Conservation (phyloP, 1,140 invertebrate genomes). For the Adoxophyes honmai region DNA sequence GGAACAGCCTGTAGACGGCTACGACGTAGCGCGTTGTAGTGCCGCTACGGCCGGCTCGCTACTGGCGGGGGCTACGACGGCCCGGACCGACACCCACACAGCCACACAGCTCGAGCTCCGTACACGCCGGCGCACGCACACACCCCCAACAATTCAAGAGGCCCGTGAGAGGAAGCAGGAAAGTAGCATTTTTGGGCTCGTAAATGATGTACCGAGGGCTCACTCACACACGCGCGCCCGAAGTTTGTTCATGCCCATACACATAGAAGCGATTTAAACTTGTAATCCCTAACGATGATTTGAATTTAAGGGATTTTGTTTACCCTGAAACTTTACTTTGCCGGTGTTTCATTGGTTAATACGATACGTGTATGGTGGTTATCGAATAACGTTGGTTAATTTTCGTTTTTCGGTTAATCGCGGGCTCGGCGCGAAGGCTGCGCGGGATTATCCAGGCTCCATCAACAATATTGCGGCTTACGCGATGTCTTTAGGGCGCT, state of each 20-base stretch:
- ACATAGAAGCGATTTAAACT: conserved; percentile 69
- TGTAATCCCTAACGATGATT: conserved; percentile 75
- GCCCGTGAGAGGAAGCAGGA: conserved; percentile 54
- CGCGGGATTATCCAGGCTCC: conserved; percentile 11
- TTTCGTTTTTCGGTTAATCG: not conserved
- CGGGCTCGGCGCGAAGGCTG: no score
- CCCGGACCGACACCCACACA: conserved; percentile 62
- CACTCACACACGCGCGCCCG: conserved; percentile 44
- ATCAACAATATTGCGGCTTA: conserved; percentile 15
- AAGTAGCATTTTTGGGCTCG: conserved; percentile 66
- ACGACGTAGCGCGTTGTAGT: conserved; percentile 63
- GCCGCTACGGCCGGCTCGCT: conserved; percentile 52
- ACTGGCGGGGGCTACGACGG: conserved; percentile 65
- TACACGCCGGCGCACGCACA: conserved; percentile 43
- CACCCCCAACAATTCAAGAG: conserved; percentile 39
- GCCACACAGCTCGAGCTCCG: conserved; percentile 26
- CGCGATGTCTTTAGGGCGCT: conserved; percentile 6
- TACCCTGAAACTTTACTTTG: conserved; percentile 28
- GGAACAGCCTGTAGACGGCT: conserved; percentile 30
- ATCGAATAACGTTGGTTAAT: not conserved
- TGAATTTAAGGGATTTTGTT: conserved; percentile 70
- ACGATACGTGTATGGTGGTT: conserved; percentile 4
- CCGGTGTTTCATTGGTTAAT: conserved; percentile 8
- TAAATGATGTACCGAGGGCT: conserved; percentile 64
- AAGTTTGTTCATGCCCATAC: conserved; percentile 51